Percentiles rank a stretch among this genome's conserved stretches.
Conservation (phyloP, 2,888 invertebrate genomes). For the Choreutis nemorana region DNA sequence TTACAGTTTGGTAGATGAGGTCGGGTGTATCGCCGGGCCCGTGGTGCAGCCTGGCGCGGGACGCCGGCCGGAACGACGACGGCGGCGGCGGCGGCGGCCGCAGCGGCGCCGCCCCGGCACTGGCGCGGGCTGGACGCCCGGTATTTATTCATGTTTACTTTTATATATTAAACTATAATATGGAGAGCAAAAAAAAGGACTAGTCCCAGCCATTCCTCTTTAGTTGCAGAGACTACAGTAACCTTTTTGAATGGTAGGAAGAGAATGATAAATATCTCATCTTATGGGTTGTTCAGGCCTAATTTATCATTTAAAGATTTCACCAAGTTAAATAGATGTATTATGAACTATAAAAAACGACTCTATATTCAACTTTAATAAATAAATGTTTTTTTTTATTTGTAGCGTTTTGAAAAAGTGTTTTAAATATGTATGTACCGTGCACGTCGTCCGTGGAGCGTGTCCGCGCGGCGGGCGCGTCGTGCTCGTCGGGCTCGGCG, state of each 20-base stretch:
- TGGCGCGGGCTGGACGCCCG: constrained; percentile 3
- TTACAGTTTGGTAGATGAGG: too few relatives aligned
- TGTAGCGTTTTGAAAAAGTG: too few relatives aligned
- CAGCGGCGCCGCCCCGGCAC: constrained; percentile 70
- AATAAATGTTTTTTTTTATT: too few relatives aligned
- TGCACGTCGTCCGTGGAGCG: constrained; percentile 54
- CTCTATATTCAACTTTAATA: too few relatives aligned
- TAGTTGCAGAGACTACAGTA: neutral
- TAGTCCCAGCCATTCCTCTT: neutral
- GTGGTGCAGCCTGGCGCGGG: constrained; percentile 76
- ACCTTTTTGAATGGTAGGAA: too few relatives aligned
- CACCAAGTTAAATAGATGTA: too few relatives aligned
- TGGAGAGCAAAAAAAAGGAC: too few relatives aligned
- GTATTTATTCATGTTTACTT: neutral
- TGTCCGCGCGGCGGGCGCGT: constrained; percentile 35
- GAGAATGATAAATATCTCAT: too few relatives aligned
- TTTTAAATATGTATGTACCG: constrained; percentile 19
- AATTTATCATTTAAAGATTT: too few relatives aligned
- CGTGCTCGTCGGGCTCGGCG: constrained; percentile 36
- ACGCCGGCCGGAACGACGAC: constrained; percentile 90
- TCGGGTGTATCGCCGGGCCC: constrained; percentile 89
- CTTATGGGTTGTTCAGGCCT: too few relatives aligned
- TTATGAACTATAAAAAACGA: too few relatives aligned
- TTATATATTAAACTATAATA: too few relatives aligned
- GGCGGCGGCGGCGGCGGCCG: constrained; percentile 81